Percentiles rank a stretch among this genome's conserved stretches.
These are phyloP conservation scores for Empis stercorea DNA, from an alignment of 2,888 invertebrate species.

Conservation along the genomic window DNA sequence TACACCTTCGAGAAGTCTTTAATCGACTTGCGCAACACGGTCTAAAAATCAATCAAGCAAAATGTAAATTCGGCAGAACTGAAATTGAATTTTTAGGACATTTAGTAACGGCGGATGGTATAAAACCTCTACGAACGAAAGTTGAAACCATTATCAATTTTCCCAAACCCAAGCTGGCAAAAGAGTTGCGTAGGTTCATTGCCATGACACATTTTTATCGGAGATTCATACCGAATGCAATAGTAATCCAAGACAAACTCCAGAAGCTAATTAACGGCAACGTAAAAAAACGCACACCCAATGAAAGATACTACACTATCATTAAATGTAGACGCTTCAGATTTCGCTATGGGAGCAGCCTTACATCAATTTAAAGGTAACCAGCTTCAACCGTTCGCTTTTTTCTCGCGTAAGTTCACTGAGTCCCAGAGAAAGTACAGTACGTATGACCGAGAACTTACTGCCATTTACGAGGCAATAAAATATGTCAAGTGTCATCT, in stretches of 20 bases:
- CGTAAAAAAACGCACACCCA: not conserved
- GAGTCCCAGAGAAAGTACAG: not conserved
- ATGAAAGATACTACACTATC: not conserved
- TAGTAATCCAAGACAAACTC: not conserved
- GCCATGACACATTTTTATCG: constrained; percentile 9
- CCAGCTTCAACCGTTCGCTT: not conserved
- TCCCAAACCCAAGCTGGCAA: not conserved
- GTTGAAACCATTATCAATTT: constrained; percentile 1
- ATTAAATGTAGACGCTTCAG: not conserved
- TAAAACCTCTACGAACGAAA: not conserved
- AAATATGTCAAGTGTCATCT: not conserved
- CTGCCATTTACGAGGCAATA: not conserved
- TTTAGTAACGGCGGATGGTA: constrained; percentile 1
- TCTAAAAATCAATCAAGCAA: constrained; percentile 12
- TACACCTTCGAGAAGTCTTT: constrained; percentile 15
- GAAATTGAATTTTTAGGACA: constrained; percentile 6
- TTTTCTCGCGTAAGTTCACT: not conserved
- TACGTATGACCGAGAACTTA: not conserved
- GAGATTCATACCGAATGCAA: not conserved
- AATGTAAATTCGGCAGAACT: constrained; percentile 8
- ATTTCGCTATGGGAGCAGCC: not conserved
- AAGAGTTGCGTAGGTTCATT: constrained; percentile 2
- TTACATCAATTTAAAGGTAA: not conserved
- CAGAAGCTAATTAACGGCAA: not conserved
- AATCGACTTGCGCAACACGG: constrained; percentile 13